Conservation (phyloP, 2,888 invertebrate species). For the Callosobruchus maculatus region DNA sequence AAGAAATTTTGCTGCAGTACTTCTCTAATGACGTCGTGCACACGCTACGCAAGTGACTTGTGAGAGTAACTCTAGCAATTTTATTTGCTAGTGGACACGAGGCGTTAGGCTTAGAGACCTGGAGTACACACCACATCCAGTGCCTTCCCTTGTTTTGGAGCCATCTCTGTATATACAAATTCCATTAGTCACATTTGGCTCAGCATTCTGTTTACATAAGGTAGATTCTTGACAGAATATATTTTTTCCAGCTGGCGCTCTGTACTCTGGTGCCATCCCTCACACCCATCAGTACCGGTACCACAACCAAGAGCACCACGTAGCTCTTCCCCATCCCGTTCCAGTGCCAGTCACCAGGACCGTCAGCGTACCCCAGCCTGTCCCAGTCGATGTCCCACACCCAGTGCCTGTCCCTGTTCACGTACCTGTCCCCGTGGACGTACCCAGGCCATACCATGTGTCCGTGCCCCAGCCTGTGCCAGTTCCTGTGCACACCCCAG, state of each 20-base stretch:
- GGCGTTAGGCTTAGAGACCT: no score
- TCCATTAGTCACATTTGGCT: no score
- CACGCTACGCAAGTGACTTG: no score
- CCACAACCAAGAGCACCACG: conserved; percentile 17
- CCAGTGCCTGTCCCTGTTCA: conserved; percentile 25
- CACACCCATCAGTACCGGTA: conserved; percentile 13
- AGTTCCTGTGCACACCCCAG: conserved; percentile 8
- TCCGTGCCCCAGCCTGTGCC: conserved; percentile 11
- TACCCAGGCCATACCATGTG: conserved; percentile 13
- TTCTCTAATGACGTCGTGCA: no score
- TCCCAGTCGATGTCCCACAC: conserved; percentile 27
- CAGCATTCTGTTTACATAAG: no score
- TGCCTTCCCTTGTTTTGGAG: no score
- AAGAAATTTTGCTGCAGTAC: no score
- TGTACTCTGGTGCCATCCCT: neutral
- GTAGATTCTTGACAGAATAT: no score
- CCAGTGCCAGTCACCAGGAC: conserved; percentile 21
- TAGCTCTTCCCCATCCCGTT: conserved; percentile 22
- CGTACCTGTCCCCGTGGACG: conserved; percentile 21
- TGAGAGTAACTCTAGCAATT: no score
- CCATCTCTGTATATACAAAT: no score
- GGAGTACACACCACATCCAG: no score
- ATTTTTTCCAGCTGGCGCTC: neutral
- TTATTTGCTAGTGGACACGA: no score
- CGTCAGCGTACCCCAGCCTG: conserved; percentile 24